Conservation (phyloP, 2,113 vertebrate species). For the Psittacara wagleri region DNA sequence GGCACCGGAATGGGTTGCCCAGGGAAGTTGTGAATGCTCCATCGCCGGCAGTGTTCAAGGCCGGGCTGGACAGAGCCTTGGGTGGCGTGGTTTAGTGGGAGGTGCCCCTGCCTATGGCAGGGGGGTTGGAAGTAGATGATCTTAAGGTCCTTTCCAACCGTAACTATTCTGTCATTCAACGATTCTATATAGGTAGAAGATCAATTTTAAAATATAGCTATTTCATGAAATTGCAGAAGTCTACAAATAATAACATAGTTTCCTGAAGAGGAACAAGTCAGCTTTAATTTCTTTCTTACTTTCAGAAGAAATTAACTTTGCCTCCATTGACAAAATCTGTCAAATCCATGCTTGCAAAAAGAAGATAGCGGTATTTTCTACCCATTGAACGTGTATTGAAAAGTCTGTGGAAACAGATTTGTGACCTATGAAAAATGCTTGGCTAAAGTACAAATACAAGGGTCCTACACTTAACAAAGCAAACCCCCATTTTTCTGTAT, state of each 20-base stretch:
- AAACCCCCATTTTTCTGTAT: neutral
- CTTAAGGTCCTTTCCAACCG: too few relatives aligned
- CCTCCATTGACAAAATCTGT: neutral
- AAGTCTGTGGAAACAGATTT: neutral
- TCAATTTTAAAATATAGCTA: neutral
- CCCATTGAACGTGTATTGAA: neutral
- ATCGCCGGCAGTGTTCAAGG: too few relatives aligned
- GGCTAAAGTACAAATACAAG: neutral
- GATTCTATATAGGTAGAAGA: neutral
- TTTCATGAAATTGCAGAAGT: neutral
- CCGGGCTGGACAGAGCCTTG: too few relatives aligned
- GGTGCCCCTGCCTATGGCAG: too few relatives aligned
- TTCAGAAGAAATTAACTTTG: neutral
- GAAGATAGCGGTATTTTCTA: neutral
- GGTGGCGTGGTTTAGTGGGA: too few relatives aligned
- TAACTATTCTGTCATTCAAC: too few relatives aligned
- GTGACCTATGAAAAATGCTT: neutral
- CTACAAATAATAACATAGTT: neutral
- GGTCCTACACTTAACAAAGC: accelerated
- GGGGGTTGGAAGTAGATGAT: too few relatives aligned
- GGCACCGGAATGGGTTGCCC: too few relatives aligned
- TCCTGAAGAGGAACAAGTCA: neutral
- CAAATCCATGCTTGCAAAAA: neutral
- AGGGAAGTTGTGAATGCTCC: too few relatives aligned
- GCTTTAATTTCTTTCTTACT: neutral